phyloP scores from a whole-genome alignment of 2,888 invertebrate species.

The Lamellibrachia columna region DNA sequence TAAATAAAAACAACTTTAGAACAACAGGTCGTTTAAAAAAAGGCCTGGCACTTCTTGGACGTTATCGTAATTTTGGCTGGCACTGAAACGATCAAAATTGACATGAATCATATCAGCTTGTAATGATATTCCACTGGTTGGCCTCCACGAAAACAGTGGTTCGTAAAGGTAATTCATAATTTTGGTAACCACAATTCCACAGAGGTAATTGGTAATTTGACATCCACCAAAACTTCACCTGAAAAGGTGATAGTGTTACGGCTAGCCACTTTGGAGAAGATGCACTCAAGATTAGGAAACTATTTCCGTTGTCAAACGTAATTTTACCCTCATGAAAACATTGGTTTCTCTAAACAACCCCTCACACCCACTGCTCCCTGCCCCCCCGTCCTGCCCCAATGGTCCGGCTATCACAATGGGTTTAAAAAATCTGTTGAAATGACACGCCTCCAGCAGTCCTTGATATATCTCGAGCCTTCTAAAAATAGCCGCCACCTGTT shows the following conservation, averaged over 20 bases:
- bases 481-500: constrained; percentile 9
- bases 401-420: background rate
- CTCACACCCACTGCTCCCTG: background rate
- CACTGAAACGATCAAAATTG: background rate
- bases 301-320: background rate
- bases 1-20: too few species aligned
- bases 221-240: background rate
- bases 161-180: background rate
- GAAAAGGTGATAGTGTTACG: background rate
- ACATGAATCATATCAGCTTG: background rate
- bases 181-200: background rate
- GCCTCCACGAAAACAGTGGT: background rate
- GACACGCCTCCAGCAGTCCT: background rate
- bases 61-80: too few species aligned
- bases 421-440: background rate
- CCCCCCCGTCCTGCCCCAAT: background rate
- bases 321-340: background rate
- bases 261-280: background rate
- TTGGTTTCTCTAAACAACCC: background rate
- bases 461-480: background rate
- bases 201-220: background rate
- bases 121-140: background rate
- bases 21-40: too few species aligned
- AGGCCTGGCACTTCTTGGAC: too few species aligned
- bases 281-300: background rate